A percentile compares a stretch with the other conserved stretches of the same genome.
These are phyloP conservation scores for Chloroclystis v-ata DNA, from an alignment of 2,888 invertebrate species.

Conservation along the genomic window DNA sequence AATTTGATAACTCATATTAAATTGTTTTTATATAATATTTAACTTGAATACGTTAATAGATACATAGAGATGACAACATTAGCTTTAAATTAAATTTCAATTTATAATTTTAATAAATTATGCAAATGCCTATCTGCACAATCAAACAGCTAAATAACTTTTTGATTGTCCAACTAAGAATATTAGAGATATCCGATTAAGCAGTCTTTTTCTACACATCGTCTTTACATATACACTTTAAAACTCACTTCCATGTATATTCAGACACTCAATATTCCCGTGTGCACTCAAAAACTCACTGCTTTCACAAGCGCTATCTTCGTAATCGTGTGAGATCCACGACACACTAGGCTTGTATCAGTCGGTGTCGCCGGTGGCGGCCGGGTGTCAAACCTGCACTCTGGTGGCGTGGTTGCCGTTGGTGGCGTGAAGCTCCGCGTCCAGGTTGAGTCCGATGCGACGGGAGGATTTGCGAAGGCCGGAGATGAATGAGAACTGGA, in stretches of 20 bases:
- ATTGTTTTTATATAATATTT: too few species aligned
- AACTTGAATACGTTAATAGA: too few species aligned
- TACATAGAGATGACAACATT: too few species aligned
- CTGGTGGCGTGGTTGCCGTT: conserved; percentile 61
- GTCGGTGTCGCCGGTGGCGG: too few species aligned
- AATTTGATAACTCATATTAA: too few species aligned
- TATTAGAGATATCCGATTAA: too few species aligned
- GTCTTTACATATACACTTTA: background rate
- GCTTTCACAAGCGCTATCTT: conserved; percentile 24
- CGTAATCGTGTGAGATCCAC: conserved; percentile 67
- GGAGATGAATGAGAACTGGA: conserved; percentile 65
- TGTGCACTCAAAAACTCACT: conserved; percentile 20
- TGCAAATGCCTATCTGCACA: too few species aligned
- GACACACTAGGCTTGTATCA: conserved; percentile 54
- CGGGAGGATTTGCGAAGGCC: conserved; percentile 60
- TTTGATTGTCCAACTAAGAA: too few species aligned
- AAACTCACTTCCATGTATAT: conserved; percentile 1
- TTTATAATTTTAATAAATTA: too few species aligned
- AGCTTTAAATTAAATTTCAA: too few species aligned
- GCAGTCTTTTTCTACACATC: background rate
- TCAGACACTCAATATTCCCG: background rate
- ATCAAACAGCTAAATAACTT: too few species aligned
- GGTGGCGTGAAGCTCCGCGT: conserved; percentile 61
- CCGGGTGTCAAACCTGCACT: conserved; percentile 65
- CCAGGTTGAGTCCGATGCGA: conserved; percentile 44